Conservation (phyloP, 2,888 invertebrate genomes). For the Spilosoma lubricipeda region DNA sequence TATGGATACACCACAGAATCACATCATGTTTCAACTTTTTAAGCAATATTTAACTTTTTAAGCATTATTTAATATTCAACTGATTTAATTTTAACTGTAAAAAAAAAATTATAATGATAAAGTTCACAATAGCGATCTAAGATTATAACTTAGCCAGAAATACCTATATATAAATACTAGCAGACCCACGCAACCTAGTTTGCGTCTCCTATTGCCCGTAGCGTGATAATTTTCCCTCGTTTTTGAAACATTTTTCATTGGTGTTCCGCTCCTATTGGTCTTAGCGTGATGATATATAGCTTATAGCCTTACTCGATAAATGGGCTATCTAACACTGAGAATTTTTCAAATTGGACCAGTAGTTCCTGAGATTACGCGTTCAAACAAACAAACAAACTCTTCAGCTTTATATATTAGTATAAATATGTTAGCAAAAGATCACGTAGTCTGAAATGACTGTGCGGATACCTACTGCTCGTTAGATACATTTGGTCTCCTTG, state of each 20-base stretch:
- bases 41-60: background rate
- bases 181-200: too few species aligned
- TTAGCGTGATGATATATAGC: too few species aligned
- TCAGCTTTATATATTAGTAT: too few species aligned
- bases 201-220: too few species aligned
- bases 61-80: background rate
- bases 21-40: background rate
- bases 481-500: slow-evolving; percentile 20
- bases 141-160: background rate
- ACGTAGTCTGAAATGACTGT: background rate
- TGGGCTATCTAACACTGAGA: too few species aligned
- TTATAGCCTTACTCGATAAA: too few species aligned
- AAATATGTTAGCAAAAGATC: slow-evolving; percentile 5
- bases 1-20: background rate
- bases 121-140: background rate
- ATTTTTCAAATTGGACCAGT: too few species aligned
- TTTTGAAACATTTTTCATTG: too few species aligned
- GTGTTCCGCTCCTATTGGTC: too few species aligned
- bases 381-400: too few species aligned
- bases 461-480: background rate
- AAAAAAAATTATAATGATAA: background rate
- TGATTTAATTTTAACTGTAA: background rate
- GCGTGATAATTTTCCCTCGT: too few species aligned
- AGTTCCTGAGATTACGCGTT: too few species aligned
- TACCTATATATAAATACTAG: background rate